phyloP scores from a whole-genome alignment of 2,888 invertebrate species.

The Aspidapion aeneum region DNA sequence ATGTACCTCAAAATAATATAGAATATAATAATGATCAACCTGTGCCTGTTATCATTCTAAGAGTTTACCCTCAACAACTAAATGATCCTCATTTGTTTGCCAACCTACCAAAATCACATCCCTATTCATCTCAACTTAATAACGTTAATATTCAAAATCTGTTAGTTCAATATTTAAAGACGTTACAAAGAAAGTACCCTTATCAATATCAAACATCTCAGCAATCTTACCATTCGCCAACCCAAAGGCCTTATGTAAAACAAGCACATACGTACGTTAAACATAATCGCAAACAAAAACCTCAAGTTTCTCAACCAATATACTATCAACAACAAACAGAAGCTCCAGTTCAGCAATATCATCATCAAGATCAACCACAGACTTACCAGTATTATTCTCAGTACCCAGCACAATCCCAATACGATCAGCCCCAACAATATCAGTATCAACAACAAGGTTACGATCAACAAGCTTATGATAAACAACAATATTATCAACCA shows the following conservation, averaged over 20 bases:
- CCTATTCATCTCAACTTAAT: constrained; percentile 53
- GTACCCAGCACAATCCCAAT: not conserved
- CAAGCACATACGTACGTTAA: not conserved
- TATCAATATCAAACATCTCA: not conserved
- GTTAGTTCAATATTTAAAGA: constrained; percentile 49
- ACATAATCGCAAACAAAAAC: not conserved
- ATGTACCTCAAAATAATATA: constrained; percentile 49
- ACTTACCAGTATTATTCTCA: constrained; percentile 14
- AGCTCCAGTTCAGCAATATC: not conserved
- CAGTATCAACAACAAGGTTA: constrained; percentile 15
- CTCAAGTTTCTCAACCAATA: not conserved
- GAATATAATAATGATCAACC: constrained; percentile 45
- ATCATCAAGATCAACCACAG: not conserved
- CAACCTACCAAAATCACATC: constrained; percentile 55
- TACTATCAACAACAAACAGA: not conserved
- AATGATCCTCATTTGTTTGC: constrained; percentile 55
- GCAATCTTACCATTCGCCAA: not conserved
- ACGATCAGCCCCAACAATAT: not conserved
- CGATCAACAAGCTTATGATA: constrained; percentile 1
- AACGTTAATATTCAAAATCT: constrained; percentile 55
- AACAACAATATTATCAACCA: constrained; percentile 7
- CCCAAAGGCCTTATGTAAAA: not conserved
- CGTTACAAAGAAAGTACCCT: not conserved
- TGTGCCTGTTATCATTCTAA: constrained; percentile 57
- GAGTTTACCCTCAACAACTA: constrained; percentile 56